Base-by-base conservation (phyloP, 1,140 invertebrate genomes). In the Ceratina japonica region DNA sequence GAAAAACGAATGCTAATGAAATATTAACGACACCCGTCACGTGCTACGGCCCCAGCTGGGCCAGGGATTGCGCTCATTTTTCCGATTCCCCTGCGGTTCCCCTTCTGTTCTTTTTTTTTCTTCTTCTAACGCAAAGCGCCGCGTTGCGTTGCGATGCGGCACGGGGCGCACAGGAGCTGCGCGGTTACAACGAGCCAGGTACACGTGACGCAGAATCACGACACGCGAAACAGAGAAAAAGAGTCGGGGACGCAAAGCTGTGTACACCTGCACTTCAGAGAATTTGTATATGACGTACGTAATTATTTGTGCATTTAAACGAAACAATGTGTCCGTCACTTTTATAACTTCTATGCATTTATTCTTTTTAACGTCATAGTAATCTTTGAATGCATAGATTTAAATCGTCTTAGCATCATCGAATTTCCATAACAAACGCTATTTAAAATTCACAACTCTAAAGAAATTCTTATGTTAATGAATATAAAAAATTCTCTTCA, bases 21-120 rank as follows among this genome's bases (percentile, higher is more conserved):
- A 90, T 89, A 90, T 90, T 90, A 89, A 90, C 88, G 88, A 89
- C 86, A 87, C 88, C 86, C 87, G 88, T 89, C 89, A 90, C 89
- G 89, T 89, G 89, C 84, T 83, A 44, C n/a, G 70, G 70, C 27
- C 51, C 70, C 71, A 80, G 75, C 82, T 81, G 83, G 84, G 85
- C 62, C 76, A 22, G 54, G 44, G 59, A 27, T 65, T 59, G 65
- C 44, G 71, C 31, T 64, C 59, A 27, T 63, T 69, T 69, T 79
- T n/a, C 68, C 18, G 3, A 54, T 58, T 13, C 4, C 44, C 16
- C 61, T 49, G 20, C 31, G 54, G 49, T 10, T 69, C n/a, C 24
- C 66, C 20, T 24, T 80, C 74, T 75, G 54, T 78, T 80, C 69
- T 64, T 80, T 80, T 73, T 24, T 37, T 73, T 68, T 59, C 80